Base-by-base conservation (phyloP, 2,888 invertebrate genomes). In the Pyrrhia umbra region DNA sequence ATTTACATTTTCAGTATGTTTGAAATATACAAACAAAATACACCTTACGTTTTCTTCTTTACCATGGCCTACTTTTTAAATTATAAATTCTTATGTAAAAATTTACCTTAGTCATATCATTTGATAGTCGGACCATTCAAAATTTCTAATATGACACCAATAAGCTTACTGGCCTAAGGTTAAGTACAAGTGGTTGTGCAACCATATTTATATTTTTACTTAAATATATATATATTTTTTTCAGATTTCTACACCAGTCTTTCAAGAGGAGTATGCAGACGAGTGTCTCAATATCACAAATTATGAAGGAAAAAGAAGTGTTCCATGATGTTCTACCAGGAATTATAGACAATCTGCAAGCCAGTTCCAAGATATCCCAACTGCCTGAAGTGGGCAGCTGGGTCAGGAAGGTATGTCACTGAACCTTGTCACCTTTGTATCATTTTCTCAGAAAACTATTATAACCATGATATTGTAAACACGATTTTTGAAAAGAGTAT, bases 291-390 rank as follows among this genome's bases (percentile, higher is more conserved):
- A 80, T 88, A 72, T 84, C 89, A 6, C 85, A 89, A 70, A 82
- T 85, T 6, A 78, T 83, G 50, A 91, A 90, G 58, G 90, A 91
- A 62, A 90, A 85, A 54, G 90, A 92, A 51, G 84, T 84, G 10
- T 94, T 94, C 54, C 86, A 90, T 61, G 90, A 92, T 81, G 82
- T 85, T 0, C 78, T 92, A 15, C 93, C 93, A 0, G 81, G 72
- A 45, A 81, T 94, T 20, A 76, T 92, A 52, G 86, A 90, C 8
- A 84, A 89, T 2, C 56, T 94, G 2, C 71, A 80, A 2, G 75
- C 78, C 20, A 87, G 77, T 57, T 80, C 85, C 2, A 90, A 88
- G 63, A 84, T 93, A 54, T 61, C 85, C 5, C 84, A 89, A 52
- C 69, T 91, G 0, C 91, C 93, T 21, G 91, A 92, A 76, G 80